phyloP scores from a whole-genome alignment of 2,113 vertebrate genomes.

The Turnix velox region DNA sequence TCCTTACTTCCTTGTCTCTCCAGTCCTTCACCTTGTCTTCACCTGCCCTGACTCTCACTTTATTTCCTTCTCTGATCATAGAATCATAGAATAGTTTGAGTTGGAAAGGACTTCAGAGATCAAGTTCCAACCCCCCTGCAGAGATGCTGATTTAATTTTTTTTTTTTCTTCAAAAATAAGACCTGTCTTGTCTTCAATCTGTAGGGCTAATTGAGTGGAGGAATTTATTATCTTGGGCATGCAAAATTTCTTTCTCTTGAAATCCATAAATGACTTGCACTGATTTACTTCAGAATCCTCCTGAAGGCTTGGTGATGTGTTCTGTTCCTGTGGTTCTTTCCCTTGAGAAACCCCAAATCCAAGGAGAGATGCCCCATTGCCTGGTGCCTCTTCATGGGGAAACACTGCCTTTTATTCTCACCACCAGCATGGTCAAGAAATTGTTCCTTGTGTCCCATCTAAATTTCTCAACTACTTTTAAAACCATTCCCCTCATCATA shows the following conservation, averaged over 20 bases:
- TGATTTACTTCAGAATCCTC: neutral
- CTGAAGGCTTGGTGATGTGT: neutral
- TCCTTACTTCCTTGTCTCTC: neutral
- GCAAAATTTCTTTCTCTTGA: neutral
- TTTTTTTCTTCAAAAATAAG: neutral
- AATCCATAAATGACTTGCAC: neutral
- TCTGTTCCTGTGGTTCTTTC: neutral
- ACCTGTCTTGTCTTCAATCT: neutral
- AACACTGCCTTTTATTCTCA: neutral
- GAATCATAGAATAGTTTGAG: no score
- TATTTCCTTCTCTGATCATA: neutral
- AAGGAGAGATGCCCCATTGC: neutral
- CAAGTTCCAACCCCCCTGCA: no score
- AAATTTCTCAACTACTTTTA: no score
- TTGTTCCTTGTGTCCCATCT: no score
- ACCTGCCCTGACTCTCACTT: neutral
- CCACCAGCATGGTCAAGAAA: no score
- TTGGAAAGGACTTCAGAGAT: no score
- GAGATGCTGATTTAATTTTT: neutral
- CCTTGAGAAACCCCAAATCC: neutral
- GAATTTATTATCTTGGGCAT: conserved; percentile 1
- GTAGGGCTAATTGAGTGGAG: neutral
- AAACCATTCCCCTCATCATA: no score
- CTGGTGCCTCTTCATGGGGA: neutral
- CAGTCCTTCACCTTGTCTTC: neutral